phyloP scores from a whole-genome alignment of 2,888 invertebrate genomes.

The Drosophila kuntzei region DNA sequence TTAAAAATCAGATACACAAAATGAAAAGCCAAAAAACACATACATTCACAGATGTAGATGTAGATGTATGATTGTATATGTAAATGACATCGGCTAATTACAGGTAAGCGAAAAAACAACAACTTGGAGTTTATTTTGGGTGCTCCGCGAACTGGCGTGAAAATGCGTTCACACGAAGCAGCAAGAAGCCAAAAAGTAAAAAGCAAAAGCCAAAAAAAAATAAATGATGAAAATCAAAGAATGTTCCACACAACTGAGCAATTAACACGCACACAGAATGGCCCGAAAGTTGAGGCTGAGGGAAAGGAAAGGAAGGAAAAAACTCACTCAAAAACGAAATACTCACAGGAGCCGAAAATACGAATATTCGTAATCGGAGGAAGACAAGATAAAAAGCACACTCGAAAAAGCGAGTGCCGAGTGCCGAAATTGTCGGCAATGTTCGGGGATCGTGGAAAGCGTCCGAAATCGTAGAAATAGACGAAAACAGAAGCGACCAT shows the following conservation, averaged over 20 bases:
- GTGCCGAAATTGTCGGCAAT: slow-evolving; percentile 18
- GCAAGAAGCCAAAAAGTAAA: slow-evolving; percentile 25
- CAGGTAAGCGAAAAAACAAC: slow-evolving; percentile 75
- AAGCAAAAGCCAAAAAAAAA: slow-evolving; percentile 5
- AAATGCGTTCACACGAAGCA: slow-evolving; percentile 71
- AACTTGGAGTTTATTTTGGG: slow-evolving; percentile 71
- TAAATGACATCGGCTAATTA: slow-evolving; percentile 78
- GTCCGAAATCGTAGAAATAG: slow-evolving; percentile 73
- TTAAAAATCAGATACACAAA: slow-evolving; percentile 51
- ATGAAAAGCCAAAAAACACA: slow-evolving; percentile 36
- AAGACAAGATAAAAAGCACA: slow-evolving; percentile 37
- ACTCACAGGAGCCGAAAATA: slow-evolving; percentile 33
- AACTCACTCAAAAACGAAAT: slow-evolving; percentile 56
- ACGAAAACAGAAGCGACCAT: slow-evolving; percentile 75
- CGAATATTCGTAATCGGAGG: slow-evolving; percentile 22
- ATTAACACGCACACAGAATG: slow-evolving; percentile 79
- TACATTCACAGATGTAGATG: slow-evolving; percentile 25
- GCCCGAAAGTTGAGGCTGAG: slow-evolving; percentile 32
- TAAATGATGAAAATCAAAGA: slow-evolving; percentile 55
- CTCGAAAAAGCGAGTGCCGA: slow-evolving; percentile 44
- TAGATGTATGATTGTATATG: slow-evolving; percentile 20
- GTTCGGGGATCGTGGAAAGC: slow-evolving; percentile 48
- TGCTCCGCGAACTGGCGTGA: slow-evolving; percentile 63
- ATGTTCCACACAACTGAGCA: slow-evolving; percentile 81
- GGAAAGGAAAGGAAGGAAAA: slow-evolving; percentile 14